Evolutionary conservation across 1,140 invertebrate genomes (phyloP).

Genomic region (Drosophila ohnishii): DNA sequence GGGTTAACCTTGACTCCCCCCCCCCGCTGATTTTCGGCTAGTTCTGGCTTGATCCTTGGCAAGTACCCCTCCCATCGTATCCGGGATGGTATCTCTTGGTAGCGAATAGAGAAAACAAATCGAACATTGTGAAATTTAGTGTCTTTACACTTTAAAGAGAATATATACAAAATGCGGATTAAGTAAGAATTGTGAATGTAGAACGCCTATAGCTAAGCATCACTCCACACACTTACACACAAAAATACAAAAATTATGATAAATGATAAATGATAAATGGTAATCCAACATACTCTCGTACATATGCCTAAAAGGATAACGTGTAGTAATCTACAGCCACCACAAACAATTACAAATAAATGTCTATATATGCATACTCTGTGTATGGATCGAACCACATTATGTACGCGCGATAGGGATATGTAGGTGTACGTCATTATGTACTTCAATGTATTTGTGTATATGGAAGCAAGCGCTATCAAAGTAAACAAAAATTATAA

Average conservation of each 20-base stretch:
- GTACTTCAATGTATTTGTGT: slow-evolving; percentile 53
- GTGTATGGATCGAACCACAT: slow-evolving; percentile 37
- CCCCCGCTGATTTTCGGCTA: slow-evolving; percentile 33
- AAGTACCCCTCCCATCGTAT: slow-evolving; percentile 16
- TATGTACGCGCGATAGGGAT: slow-evolving; percentile 32
- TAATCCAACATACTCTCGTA: slow-evolving; percentile 61
- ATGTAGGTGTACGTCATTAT: slow-evolving; percentile 38
- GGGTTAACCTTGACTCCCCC: neutral
- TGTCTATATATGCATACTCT: slow-evolving; percentile 57
- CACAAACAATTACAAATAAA: slow-evolving; percentile 77
- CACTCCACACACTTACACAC: slow-evolving; percentile 27
- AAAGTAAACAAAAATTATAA: slow-evolving; percentile 49
- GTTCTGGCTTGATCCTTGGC: slow-evolving; percentile 40
- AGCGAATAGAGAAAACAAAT: slow-evolving; percentile 69
- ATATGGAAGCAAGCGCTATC: slow-evolving; percentile 66
- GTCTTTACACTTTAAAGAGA: slow-evolving; percentile 81
- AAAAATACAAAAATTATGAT: slow-evolving; percentile 52
- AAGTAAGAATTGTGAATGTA: slow-evolving; percentile 45
- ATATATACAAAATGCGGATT: slow-evolving; percentile 57
- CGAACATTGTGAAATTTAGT: slow-evolving; percentile 81
- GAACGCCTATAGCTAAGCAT: slow-evolving; percentile 44
- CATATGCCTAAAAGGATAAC: slow-evolving; percentile 79
- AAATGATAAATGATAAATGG: slow-evolving; percentile 54
- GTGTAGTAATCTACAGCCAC: slow-evolving; percentile 93
- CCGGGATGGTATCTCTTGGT: slow-evolving; percentile 41